Conservation (phyloP, 1,140 invertebrate genomes). For the Drosophila baimaii region DNA sequence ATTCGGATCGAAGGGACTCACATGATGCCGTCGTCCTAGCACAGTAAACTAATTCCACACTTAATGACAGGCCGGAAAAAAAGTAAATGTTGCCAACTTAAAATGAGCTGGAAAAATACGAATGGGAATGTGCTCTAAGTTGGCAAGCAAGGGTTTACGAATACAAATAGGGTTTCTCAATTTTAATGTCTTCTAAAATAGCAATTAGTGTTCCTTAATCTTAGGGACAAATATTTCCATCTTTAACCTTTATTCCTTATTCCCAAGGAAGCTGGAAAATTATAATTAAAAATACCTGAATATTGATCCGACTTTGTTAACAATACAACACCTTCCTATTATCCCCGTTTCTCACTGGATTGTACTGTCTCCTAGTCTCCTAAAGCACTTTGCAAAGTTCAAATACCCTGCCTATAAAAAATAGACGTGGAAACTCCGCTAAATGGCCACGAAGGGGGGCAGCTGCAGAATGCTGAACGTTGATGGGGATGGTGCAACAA, state of each 20-base stretch:
- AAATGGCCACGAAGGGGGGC: constrained; percentile 14
- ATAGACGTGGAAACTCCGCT: constrained; percentile 17
- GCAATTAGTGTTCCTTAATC: background rate
- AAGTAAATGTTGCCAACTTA: constrained; percentile 1
- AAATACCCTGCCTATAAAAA: constrained; percentile 14
- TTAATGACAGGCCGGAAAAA: constrained; percentile 43
- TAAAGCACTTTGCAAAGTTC: constrained; percentile 4
- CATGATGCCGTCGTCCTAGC: constrained; percentile 42
- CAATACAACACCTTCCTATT: background rate
- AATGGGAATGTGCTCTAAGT: background rate
- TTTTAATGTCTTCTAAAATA: background rate
- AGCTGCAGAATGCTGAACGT: background rate
- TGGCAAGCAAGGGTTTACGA: background rate
- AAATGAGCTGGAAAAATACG: background rate
- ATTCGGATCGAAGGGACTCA: constrained; percentile 30
- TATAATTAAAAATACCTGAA: background rate
- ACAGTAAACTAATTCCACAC: constrained; percentile 74
- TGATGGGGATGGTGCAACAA: constrained; percentile 8
- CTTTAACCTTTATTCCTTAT: background rate
- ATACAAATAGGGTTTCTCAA: background rate
- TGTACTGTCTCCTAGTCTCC: background rate
- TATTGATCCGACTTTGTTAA: background rate
- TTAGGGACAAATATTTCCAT: background rate
- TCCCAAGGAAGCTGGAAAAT: background rate
- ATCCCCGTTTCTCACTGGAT: background rate